Evolutionary conservation across 2,797 vertebrate species (phyloP), one percentile per base, ranked within the genome.

Genomic region (Peromyscus attwateri): DNA sequence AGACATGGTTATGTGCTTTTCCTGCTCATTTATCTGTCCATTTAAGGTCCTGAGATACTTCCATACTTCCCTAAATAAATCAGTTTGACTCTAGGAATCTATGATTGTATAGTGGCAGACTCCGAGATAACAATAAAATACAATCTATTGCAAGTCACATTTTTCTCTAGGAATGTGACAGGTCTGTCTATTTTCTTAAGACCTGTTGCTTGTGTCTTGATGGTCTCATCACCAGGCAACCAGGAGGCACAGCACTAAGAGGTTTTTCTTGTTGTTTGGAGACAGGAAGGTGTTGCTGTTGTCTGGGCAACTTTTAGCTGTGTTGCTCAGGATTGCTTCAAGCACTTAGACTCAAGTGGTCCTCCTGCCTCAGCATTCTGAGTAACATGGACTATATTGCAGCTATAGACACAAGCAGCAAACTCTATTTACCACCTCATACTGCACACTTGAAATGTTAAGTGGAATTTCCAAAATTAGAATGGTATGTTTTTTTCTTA

Each of bases 401-500:
- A 4, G 49, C 10, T 64, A 17, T 4, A 73, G 8, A 3, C n/a
- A 34, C 19, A 49, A n/a, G 31, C 12, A 40, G 27, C 3, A 82
- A 17, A 17, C 16, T 31, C 31, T 23, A 16, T 25, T 75, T 25
- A 71, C 23, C 16, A 52, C 31, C 6, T 73, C 27, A 23, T 10
- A 0, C 7, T 19, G 9, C 52, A 37, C 31, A 68, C 16, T 49
- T 81, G 5, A 37, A 49, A 34, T 68, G 25, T 12, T 73, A 85
- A 89, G 37, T 68, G 14, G 52, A 80, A 84, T 92, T 81, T 77
- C 40, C 49, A 92, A 92, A 40, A 12, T 66, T 75, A 55, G 64
- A 73, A 88, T 80, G 6, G 11, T 79, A 27, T 27, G 92, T 83
- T 88, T 93, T 91, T 90, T 93, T 60, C 76, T 75, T 77, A 90